phyloP scores from a whole-genome alignment of 2,113 vertebrate genomes.

The Pseudorectes ferrugineus region DNA sequence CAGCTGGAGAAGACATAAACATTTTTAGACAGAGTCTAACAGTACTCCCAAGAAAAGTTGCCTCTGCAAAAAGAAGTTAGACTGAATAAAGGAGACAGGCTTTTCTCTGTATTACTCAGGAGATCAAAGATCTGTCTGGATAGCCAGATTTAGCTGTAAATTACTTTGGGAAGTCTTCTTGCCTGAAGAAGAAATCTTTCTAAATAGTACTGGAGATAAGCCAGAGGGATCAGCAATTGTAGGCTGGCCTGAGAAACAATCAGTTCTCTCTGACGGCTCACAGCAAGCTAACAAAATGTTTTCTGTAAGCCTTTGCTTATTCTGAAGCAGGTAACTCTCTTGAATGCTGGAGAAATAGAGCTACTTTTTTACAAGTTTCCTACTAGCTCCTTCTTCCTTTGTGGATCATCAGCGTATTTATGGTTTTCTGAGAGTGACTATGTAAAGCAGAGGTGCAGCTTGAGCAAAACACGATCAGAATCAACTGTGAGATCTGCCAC shows the following conservation, averaged over 20 bases:
- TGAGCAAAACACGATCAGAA: not conserved
- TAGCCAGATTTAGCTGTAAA: not conserved
- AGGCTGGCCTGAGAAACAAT: not conserved
- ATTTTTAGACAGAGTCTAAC: not conserved
- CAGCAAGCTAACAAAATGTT: not conserved
- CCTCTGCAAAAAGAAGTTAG: not conserved
- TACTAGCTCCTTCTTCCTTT: not conserved
- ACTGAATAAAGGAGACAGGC: not conserved
- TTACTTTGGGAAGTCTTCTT: not conserved
- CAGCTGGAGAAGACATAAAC: not conserved
- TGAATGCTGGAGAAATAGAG: not conserved
- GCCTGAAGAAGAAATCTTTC: not conserved
- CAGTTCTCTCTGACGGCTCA: not conserved
- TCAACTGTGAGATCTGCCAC: not conserved
- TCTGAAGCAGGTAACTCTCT: not conserved
- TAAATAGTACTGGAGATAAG: not conserved
- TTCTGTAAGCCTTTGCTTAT: not conserved
- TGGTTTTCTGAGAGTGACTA: not conserved
- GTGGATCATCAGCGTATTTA: not conserved
- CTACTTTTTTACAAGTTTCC: not conserved
- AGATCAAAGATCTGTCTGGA: not conserved
- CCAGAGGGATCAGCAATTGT: not conserved
- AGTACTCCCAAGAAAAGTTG: not conserved
- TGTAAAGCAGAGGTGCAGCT: not conserved
- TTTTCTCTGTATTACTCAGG: not conserved